Conservation (phyloP, 2,888 invertebrate species). For the Tinea trinotella region DNA sequence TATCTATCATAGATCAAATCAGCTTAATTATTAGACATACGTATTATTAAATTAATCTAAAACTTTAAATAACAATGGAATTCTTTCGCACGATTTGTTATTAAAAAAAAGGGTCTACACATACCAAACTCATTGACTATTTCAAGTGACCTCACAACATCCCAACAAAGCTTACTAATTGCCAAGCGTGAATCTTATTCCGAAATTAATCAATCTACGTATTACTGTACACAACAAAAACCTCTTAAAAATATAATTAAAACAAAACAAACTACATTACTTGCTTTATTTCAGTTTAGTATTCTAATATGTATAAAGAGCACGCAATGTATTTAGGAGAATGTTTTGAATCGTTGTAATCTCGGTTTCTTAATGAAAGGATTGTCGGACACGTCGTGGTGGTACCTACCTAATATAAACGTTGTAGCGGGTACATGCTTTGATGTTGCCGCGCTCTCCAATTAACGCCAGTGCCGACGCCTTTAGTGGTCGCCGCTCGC, state of each 20-base stretch:
- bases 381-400: conserved; percentile 1
- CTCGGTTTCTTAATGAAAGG: conserved; percentile 4
- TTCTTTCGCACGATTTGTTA: background rate
- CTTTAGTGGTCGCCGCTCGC: conserved; percentile 64
- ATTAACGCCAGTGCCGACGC: conserved; percentile 65
- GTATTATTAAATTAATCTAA: too few relatives aligned
- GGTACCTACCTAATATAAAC: conserved; percentile 53
- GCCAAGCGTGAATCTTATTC: conserved; percentile 41
- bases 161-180: conserved; percentile 53
- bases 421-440: conserved; percentile 50
- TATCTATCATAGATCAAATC: too few relatives aligned
- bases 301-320: background rate
- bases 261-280: background rate
- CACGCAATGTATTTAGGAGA: background rate
- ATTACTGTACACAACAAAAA: background rate
- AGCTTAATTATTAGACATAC: too few relatives aligned
- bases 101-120: background rate
- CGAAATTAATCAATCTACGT: conserved; percentile 61
- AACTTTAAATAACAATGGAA: background rate
- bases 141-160: conserved; percentile 37
- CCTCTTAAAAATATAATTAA: background rate
- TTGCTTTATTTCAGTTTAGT: background rate
- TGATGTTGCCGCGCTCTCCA: conserved; percentile 64
- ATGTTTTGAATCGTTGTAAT: background rate
- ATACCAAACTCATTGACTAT: conserved; percentile 17